Evolutionary conservation across 2,797 vertebrate genomes (phyloP).

Genomic region (Acrossocheilus fasciatus): DNA sequence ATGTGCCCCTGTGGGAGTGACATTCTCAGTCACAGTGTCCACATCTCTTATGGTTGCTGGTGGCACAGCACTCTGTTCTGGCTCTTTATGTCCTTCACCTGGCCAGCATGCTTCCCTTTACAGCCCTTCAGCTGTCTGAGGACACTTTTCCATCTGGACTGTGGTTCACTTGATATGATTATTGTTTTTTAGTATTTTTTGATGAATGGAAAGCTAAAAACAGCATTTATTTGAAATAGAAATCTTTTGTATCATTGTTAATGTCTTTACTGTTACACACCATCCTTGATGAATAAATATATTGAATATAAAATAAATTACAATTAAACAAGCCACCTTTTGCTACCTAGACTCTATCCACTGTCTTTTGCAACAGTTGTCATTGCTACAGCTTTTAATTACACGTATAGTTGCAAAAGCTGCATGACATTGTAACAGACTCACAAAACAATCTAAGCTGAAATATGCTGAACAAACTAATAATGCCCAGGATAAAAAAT

Average conservation of each 20-base stretch:
- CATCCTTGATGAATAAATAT: background rate
- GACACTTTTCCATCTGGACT: background rate
- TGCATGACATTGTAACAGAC: background rate
- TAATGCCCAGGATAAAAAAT: background rate
- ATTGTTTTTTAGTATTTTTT: background rate
- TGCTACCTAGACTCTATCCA: background rate
- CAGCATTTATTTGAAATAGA: background rate
- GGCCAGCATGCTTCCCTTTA: background rate
- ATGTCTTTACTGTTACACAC: background rate
- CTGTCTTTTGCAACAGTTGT: background rate
- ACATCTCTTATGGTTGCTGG: slow-evolving; percentile 5
- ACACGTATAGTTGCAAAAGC: background rate
- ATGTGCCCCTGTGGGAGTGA: slow-evolving; percentile 6
- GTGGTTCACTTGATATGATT: background rate
- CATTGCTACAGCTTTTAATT: background rate
- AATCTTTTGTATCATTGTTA: background rate
- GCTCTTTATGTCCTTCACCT: slow-evolving; percentile 8
- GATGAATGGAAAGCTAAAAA: background rate
- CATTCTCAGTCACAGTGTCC: background rate
- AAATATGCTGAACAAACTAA: background rate
- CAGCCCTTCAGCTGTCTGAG: background rate
- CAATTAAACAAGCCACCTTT: background rate
- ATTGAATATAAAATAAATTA: background rate
- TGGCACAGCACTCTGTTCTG: background rate
- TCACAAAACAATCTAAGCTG: background rate